These are phyloP conservation scores for Trisateles emortualis DNA, from an alignment of 2,888 invertebrate species.

Conservation along the genomic window DNA sequence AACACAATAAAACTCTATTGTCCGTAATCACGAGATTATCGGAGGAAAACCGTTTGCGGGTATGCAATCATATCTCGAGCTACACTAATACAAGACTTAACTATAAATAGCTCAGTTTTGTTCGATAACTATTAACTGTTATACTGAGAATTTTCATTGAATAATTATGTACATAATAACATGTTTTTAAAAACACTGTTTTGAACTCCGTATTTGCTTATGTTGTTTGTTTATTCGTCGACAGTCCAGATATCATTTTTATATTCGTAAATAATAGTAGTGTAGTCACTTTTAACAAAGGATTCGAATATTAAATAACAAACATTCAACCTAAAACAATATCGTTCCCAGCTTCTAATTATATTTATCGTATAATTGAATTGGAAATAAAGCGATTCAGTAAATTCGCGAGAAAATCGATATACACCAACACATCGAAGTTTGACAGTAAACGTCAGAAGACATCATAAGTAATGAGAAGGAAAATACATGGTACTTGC, in stretches of 20 bases:
- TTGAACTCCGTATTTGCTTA: no score
- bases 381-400: constrained; percentile 25
- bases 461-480: constrained; percentile 67
- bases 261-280: no score
- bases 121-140: not conserved
- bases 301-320: not conserved
- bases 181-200: no score
- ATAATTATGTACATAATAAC: no score
- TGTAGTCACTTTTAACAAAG: not conserved
- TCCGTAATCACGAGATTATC: constrained; percentile 61
- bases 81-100: constrained; percentile 18
- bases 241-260: no score
- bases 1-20: constrained; percentile 59
- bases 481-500: constrained; percentile 65
- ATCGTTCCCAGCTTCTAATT: not conserved
- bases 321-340: not conserved
- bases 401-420: constrained; percentile 22
- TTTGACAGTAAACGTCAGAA: constrained; percentile 63
- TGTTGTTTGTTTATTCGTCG: no score
- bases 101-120: constrained; percentile 12
- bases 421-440: constrained; percentile 42
- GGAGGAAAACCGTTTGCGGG: constrained; percentile 47
- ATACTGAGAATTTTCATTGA: no score
- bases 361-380: constrained; percentile 11
- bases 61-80: constrained; percentile 38